Percentiles rank a stretch among this genome's conserved stretches.
Conservation (phyloP, 2,113 vertebrate species). For the Tyrannus savana region DNA sequence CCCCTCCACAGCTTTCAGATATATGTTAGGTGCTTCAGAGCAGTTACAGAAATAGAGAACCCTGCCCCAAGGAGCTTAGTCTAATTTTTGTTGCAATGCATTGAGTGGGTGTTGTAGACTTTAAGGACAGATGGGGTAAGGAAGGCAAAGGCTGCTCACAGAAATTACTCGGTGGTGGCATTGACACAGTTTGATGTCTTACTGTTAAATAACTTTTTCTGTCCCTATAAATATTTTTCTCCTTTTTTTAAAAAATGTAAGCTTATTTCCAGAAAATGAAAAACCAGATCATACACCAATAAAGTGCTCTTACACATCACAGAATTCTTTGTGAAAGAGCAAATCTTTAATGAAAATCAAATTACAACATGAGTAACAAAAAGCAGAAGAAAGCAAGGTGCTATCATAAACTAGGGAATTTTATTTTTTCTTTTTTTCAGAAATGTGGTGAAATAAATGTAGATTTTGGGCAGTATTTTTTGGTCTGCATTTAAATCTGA, state of each 20-base stretch:
- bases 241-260: fast-evolving
- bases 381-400: neutral
- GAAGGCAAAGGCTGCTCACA: neutral
- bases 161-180: neutral
- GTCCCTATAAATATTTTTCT: neutral
- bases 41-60: neutral
- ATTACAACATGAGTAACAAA: neutral
- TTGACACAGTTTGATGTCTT: neutral
- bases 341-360: neutral
- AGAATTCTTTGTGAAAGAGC: neutral
- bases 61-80: neutral
- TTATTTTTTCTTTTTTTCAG: neutral
- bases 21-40: neutral
- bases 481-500: neutral
- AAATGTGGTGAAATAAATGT: neutral
- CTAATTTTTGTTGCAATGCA: neutral
- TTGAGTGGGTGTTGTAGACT: neutral
- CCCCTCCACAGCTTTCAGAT: neutral
- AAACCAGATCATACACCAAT: neutral
- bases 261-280: neutral
- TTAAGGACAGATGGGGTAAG: neutral
- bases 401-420: neutral
- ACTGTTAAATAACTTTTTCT: neutral
- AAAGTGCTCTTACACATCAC: neutral
- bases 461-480: neutral